Evolutionary conservation across 2,888 invertebrate genomes (phyloP).

Genomic region (Diarsia rubi): DNA sequence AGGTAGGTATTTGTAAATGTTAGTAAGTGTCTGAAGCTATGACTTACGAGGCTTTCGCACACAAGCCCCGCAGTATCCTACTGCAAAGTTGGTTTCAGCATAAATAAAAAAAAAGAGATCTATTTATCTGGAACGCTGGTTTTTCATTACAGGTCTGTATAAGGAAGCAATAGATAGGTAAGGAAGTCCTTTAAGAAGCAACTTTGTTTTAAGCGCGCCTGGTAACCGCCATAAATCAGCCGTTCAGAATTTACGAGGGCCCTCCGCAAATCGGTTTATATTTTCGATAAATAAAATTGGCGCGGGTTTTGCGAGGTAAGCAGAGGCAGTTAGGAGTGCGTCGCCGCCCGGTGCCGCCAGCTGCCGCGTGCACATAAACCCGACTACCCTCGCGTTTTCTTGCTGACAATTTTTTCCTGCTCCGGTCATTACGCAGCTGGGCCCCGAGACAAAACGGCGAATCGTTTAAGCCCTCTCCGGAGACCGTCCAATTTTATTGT

Average conservation of each 20-base stretch:
- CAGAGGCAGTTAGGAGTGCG: slow-evolving; percentile 90
- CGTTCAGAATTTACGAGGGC: slow-evolving; percentile 89
- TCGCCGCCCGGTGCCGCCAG: slow-evolving; percentile 83
- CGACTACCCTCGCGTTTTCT: slow-evolving; percentile 90
- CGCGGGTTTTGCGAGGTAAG: slow-evolving; percentile 91
- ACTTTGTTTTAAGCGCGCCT: slow-evolving; percentile 88
- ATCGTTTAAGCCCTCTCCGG: slow-evolving; percentile 91
- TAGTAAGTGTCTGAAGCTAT: neutral
- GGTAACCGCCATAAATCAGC: slow-evolving; percentile 90
- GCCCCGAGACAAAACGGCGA: slow-evolving; percentile 91
- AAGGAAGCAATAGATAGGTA: slow-evolving; percentile 74
- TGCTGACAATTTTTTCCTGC: slow-evolving; percentile 91
- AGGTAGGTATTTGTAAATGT: neutral
- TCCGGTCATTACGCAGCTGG: slow-evolving; percentile 91
- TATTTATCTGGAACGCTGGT: slow-evolving; percentile 41
- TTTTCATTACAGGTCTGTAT: slow-evolving; percentile 66
- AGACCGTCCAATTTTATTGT: slow-evolving; percentile 91
- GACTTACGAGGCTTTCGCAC: neutral
- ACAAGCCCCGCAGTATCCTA: slow-evolving; percentile 12
- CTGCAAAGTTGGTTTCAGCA: slow-evolving; percentile 20
- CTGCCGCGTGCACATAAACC: slow-evolving; percentile 90
- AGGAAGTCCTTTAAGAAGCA: slow-evolving; percentile 85
- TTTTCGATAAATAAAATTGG: slow-evolving; percentile 91
- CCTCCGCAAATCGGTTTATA: slow-evolving; percentile 91
- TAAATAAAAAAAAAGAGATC: slow-evolving; percentile 30